These are phyloP conservation scores for Boulengeromyrus knoepffleri DNA, from an alignment of 2,113 vertebrate genomes.

Conservation along the genomic window DNA sequence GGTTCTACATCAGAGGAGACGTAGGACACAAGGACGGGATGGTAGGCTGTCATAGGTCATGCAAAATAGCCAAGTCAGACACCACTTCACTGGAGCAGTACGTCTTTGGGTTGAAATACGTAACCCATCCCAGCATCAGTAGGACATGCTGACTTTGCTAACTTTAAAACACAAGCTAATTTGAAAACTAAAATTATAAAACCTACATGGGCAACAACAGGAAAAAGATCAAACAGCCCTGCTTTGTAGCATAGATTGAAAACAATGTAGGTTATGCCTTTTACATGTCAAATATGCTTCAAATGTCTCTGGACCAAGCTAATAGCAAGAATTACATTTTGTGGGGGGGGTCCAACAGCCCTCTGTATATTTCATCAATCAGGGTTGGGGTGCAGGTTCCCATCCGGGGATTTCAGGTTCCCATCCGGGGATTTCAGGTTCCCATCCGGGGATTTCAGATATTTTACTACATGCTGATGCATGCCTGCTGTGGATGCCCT, in stretches of 20 bases:
- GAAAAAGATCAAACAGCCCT: background rate
- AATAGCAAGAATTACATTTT: background rate
- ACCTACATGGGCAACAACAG: background rate
- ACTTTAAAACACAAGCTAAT: background rate
- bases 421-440: background rate
- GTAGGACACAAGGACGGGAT: background rate
- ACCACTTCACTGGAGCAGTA: background rate
- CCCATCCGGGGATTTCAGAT: background rate
- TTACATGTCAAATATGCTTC: background rate
- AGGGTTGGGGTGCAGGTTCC: background rate
- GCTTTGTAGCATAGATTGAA: background rate
- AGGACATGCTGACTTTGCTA: background rate
- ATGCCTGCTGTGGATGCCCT: conserved; percentile 43
- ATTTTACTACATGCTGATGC: background rate
- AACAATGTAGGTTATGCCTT: background rate
- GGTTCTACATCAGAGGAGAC: background rate
- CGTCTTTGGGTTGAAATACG: background rate
- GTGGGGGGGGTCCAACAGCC: background rate
- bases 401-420: background rate
- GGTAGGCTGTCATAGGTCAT: background rate
- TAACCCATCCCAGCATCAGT: background rate
- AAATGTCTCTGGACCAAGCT: background rate
- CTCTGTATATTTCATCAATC: background rate
- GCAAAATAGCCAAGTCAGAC: background rate
- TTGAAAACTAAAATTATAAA: background rate